Conservation (phyloP, 2,888 invertebrate genomes). For the Drosophila buzzatii region DNA sequence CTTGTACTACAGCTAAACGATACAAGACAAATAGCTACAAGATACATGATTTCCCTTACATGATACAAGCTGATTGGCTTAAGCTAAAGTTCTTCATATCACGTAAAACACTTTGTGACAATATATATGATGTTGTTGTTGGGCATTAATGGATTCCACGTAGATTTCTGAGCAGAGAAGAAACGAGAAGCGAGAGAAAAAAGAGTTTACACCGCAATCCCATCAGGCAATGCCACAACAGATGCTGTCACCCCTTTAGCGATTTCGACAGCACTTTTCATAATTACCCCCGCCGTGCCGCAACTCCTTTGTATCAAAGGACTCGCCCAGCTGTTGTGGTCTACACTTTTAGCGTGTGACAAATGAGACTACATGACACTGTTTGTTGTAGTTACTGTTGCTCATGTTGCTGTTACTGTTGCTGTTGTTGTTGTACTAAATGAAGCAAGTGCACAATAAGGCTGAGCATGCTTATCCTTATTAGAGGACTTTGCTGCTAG, state of each 20-base stretch:
- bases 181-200: background rate
- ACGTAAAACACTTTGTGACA: background rate
- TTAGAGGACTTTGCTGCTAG: conserved; percentile 67
- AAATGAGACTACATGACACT: conserved; percentile 35
- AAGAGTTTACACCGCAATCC: conserved; percentile 27
- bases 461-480: conserved; percentile 58
- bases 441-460: conserved; percentile 74
- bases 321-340: conserved; percentile 37
- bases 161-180: conserved; percentile 3
- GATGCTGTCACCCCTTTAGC: conserved; percentile 25
- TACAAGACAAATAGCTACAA: background rate
- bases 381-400: background rate
- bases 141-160: conserved; percentile 2
- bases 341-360: conserved; percentile 55
- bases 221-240: conserved; percentile 18
- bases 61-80: conserved; percentile 2
- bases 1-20: background rate
- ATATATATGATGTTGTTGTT: background rate
- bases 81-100: background rate
- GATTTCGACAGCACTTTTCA: conserved; percentile 40
- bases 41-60: background rate
- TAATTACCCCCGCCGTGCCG: conserved; percentile 33
- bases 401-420: no score
- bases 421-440: conserved; percentile 56
- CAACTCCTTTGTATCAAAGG: conserved; percentile 17